phyloP scores from a whole-genome alignment of 2,113 vertebrate species.

The Bujurquina vittata region DNA sequence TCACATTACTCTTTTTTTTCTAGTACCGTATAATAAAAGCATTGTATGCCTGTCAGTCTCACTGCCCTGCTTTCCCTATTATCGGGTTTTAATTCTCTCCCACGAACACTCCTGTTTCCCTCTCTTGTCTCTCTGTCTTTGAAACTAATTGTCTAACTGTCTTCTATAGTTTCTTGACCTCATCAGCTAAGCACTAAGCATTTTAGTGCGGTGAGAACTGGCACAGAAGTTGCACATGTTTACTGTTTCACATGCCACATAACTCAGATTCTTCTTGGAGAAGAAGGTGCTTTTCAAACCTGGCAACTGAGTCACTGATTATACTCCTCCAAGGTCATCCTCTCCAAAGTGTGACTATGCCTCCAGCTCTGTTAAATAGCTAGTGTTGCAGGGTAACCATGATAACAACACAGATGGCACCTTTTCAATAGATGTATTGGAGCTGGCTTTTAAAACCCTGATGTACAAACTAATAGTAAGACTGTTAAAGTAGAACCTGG shows the following conservation, averaged over 20 bases:
- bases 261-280: not conserved
- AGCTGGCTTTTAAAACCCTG: slow-evolving; percentile 33
- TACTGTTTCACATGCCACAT: not conserved
- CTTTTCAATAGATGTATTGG: slow-evolving; percentile 14
- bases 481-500: slow-evolving; percentile 23
- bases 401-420: slow-evolving; percentile 17
- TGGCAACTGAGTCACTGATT: slow-evolving; percentile 41
- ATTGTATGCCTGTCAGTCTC: slow-evolving; percentile 56
- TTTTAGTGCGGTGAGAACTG: slow-evolving; percentile 4
- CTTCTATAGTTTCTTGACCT: not conserved
- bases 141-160: not conserved
- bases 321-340: slow-evolving; percentile 43
- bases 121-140: not conserved
- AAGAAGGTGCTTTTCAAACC: slow-evolving; percentile 35
- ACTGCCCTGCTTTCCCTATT: slow-evolving; percentile 32
- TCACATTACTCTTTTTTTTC: slow-evolving; percentile 57
- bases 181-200: not conserved
- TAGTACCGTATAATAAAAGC: slow-evolving; percentile 65
- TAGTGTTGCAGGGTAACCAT: slow-evolving; percentile 20
- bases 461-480: slow-evolving; percentile 14
- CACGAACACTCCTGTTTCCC: slow-evolving; percentile 11
- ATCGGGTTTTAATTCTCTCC: slow-evolving; percentile 37
- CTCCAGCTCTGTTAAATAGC: slow-evolving; percentile 19
- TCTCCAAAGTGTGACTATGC: slow-evolving; percentile 23
- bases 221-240: not conserved